Evolutionary conservation across 2,113 vertebrate genomes (phyloP).

Genomic region (Tangachromis dhanisi): DNA sequence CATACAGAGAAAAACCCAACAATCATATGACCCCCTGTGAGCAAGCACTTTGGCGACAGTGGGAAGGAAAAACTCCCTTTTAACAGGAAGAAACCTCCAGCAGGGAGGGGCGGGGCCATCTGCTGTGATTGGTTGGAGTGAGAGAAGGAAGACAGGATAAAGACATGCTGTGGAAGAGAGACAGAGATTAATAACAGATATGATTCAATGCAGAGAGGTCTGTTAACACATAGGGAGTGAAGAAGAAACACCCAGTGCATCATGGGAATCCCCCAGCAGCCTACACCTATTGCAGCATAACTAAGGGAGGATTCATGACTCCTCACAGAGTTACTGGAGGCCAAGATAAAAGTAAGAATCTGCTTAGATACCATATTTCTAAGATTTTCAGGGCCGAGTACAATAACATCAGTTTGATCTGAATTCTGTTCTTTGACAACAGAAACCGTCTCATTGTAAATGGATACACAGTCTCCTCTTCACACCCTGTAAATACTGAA

Average conservation of each 20-base stretch:
- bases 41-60: background rate
- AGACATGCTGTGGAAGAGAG: background rate
- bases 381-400: background rate
- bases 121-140: fast-evolving
- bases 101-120: background rate
- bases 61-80: background rate
- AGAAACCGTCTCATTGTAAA: background rate
- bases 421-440: background rate
- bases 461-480: background rate
- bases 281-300: fast-evolving
- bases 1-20: fast-evolving
- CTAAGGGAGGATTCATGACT: background rate
- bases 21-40: background rate
- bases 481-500: background rate
- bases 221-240: fast-evolving
- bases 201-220: fast-evolving
- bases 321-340: background rate
- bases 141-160: background rate
- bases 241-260: background rate
- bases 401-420: background rate
- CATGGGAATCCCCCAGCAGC: background rate
- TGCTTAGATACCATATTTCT: background rate
- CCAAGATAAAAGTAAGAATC: background rate
- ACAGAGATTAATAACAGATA: fast-evolving
- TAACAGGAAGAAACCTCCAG: background rate